Evolutionary conservation across 1,140 invertebrate genomes (phyloP), one percentile per base, ranked within the genome.

Genomic region (Archivesica marissinica): DNA sequence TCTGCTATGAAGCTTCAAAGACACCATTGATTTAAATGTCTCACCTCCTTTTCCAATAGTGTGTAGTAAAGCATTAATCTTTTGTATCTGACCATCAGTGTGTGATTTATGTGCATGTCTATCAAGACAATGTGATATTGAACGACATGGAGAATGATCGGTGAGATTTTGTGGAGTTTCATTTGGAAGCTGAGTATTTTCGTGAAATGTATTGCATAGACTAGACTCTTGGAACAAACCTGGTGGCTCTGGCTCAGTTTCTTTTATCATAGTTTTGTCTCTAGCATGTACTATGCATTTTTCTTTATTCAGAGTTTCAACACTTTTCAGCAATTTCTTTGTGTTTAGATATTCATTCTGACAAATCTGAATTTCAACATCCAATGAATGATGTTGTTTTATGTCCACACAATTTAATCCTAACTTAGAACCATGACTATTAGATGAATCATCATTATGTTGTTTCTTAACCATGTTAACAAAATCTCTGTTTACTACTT

Each of bases 1-100:
- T 64, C 59, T 64, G 15, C 59, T 64, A 25, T 15, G 59, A 64
- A 64, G 38, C n/a, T 64, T 64, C 15, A 64, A 64, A 35, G 59
- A 64, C 3, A 64, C 30, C 15, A 13, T 64, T 35, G 9, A 2
- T 64, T 64, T 64, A 64, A 17, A 11, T 1, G 28, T 64, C 1
- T 35, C 38, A 25, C 13, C 38, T 33, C 17, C 30, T 64, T 17
- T 35, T 64, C 59, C 25, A 35, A 35, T 1, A 25, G 59, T 35
- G 38, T 6, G 30, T 35, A 70, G 66, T 44, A 70, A 44, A 23
- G 66, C 6, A 70, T 70, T 70, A 15, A 70, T 70, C 13, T 47
- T 11, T 44, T 44, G 20, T 44, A 70, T 44, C 25, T 44, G 3
- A 44, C 30, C 30, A 17, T 35, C 15, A 25, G 33, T 2, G 20